Base-by-base conservation (phyloP, 1,140 invertebrate genomes). In the Coboldia fuscipes region DNA sequence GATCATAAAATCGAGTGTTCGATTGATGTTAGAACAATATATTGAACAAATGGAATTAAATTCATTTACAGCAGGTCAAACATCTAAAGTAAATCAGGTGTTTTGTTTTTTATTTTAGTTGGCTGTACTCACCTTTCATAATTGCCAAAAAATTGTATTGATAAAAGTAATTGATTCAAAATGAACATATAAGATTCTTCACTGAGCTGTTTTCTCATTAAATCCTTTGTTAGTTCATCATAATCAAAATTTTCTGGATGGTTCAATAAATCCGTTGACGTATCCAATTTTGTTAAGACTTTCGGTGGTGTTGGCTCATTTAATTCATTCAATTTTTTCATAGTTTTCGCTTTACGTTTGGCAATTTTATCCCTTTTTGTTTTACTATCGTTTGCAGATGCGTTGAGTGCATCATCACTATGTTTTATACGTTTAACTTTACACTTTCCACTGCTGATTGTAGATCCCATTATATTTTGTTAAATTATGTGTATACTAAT, bases 111-210 rank as follows among this genome's bases (percentile, higher is more conserved):
- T n/a, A n/a, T n/a, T n/a, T n/a, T n/a, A n/a, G n/a, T n/a, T n/a
- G n/a, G n/a, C 18, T 24, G 7, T n/a, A 57, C 63, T 65, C 57
- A 80, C 77, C 65, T 62, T 41, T 80, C 71, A 45, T 68, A 82
- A 51, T 83, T 74, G 29, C 70, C 60, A 37, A 80, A 81, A 54
- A 83, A 81, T 46, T 81, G 75, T 3, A 77, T 56, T 19, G 69
- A 68, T 45, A 82, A 58, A 37, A 81, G 58, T 19, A 83, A 64
- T 45, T 82, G 76, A 45, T 83, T 81, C 2, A 83, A 48, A 2
- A 83, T 54, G 46, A 83, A 84, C 1, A 62, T 57, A 41, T 75
- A 63, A 2, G 68, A 58, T 37, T 74, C 61, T 1, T 59, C 58
- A 14, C 63, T 55, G 6, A 81, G 56, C 20, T 73, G 66, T 8